A percentile compares a stretch with the other conserved stretches of the same genome.
These are phyloP conservation scores for Drosophila kanekoi DNA, from an alignment of 2,888 invertebrate genomes.

Conservation along the genomic window DNA sequence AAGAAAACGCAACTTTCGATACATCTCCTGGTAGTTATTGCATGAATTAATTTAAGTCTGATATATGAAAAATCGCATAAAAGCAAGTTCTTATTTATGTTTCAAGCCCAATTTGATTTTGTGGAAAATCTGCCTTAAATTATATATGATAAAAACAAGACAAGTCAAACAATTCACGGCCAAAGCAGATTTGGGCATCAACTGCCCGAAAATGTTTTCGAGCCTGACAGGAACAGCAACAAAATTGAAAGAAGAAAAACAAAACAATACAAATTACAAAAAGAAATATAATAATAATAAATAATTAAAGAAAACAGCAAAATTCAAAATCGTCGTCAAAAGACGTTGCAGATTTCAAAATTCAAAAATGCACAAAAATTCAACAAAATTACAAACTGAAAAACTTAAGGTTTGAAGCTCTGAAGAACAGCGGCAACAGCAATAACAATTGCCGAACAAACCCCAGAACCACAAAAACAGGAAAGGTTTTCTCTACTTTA, in stretches of 20 bases:
- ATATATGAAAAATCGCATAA: conserved; percentile 61
- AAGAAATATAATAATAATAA: conserved; percentile 31
- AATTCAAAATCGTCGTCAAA: conserved; percentile 80
- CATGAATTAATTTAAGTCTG: conserved; percentile 64
- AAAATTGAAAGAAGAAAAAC: conserved; percentile 40
- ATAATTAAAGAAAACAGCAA: conserved; percentile 56
- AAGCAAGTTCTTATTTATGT: conserved; percentile 34
- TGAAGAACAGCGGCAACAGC: conserved; percentile 47
- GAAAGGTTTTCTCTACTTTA: conserved; percentile 82
- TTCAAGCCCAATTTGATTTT: conserved; percentile 48
- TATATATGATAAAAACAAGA: conserved; percentile 62
- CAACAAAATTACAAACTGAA: conserved; percentile 52
- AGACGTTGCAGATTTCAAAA: conserved; percentile 76
- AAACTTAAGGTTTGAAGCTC: conserved; percentile 46
- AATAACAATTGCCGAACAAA: conserved; percentile 50
- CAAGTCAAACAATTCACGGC: conserved; percentile 52
- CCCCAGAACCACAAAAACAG: conserved; percentile 57
- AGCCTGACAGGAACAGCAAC: conserved; percentile 22
- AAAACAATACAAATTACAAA: conserved; percentile 23
- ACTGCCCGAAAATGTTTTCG: conserved; percentile 13
- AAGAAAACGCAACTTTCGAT: conserved; percentile 62
- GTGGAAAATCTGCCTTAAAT: conserved; percentile 71
- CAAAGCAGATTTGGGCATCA: conserved; percentile 4
- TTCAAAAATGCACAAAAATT: conserved; percentile 65
- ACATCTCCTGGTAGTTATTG: conserved; percentile 71